Evolutionary conservation across 2,113 vertebrate species (phyloP).

Genomic region (Actenoides hombroni): DNA sequence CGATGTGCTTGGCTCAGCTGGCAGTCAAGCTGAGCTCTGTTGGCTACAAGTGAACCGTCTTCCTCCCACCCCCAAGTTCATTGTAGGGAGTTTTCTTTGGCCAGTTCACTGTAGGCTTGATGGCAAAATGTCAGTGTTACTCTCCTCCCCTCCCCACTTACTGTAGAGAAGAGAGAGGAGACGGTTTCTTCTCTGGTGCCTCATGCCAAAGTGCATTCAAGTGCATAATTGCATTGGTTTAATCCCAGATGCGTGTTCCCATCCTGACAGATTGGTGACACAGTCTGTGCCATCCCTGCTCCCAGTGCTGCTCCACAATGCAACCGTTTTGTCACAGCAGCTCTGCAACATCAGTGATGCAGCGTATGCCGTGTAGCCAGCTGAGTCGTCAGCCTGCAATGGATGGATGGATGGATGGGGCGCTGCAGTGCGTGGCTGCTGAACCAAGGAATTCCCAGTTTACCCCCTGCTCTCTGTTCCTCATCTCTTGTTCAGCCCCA

Average conservation of each 20-base stretch:
- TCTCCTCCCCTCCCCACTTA: neutral
- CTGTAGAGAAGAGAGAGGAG: neutral
- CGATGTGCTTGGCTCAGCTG: neutral
- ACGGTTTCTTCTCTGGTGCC: neutral
- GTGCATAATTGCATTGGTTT: neutral
- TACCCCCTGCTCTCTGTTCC: neutral
- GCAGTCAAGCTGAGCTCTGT: neutral
- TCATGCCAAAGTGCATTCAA: neutral
- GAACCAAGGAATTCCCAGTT: neutral
- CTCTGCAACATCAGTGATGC: rapidly evolving
- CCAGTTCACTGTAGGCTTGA: neutral
- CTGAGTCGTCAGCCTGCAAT: neutral
- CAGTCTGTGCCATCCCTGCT: neutral
- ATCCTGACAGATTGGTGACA: neutral
- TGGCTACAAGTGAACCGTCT: neutral
- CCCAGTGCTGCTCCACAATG: neutral
- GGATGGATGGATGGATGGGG: neutral
- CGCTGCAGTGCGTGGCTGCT: neutral
- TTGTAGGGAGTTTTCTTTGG: neutral
- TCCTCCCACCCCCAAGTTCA: neutral
- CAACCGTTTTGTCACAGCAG: neutral
- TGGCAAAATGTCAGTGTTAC: neutral
- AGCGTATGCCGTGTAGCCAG: rapidly evolving
- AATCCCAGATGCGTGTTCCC: neutral
- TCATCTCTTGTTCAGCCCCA: neutral